A percentile compares a stretch with the other conserved stretches of the same genome.
Conservation (phyloP, 2,888 invertebrate genomes). For the Leptopilina myrica region DNA sequence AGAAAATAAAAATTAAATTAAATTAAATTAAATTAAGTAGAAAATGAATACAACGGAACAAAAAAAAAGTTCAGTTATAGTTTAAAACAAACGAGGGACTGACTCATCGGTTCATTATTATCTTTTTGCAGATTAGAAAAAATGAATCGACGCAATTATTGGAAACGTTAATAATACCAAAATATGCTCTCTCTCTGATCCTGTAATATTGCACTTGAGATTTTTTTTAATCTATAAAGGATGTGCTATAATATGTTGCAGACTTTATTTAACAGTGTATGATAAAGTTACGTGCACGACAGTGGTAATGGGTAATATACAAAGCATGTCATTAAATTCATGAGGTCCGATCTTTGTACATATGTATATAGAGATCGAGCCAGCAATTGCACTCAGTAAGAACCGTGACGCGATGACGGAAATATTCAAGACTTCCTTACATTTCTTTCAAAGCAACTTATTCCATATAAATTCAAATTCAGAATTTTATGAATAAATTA, state of each 20-base stretch:
- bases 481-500: background rate
- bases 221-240: constrained; percentile 17
- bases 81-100: background rate
- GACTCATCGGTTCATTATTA: constrained; percentile 19
- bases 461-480: background rate
- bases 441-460: background rate
- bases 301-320: constrained; percentile 28
- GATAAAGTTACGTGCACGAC: constrained; percentile 21
- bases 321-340: constrained; percentile 39
- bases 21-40: background rate
- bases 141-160: background rate
- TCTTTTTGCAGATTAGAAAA: background rate
- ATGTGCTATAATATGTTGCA: constrained; percentile 24
- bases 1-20: no score
- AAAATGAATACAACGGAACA: background rate
- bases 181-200: background rate
- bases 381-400: constrained; percentile 33
- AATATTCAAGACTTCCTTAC: constrained; percentile 13
- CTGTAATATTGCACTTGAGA: background rate
- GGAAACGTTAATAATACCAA: background rate
- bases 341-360: constrained; percentile 35
- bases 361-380: constrained; percentile 17
- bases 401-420: constrained; percentile 29
- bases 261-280: constrained; percentile 18
- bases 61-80: background rate